Conservation (phyloP, 1,140 invertebrate genomes). For the Lanistes nyassanus region DNA sequence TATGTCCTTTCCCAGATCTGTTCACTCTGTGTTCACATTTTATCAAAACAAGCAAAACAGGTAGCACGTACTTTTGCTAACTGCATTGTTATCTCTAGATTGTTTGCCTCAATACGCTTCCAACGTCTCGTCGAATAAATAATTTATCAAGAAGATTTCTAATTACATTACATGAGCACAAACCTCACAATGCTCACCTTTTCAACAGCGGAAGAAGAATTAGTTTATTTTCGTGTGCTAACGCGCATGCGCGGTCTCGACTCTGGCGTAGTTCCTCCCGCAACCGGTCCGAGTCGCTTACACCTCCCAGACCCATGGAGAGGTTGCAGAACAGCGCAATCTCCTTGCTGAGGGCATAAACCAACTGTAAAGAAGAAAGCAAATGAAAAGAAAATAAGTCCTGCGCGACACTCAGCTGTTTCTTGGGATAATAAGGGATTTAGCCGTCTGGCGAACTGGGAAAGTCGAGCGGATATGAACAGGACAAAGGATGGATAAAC, state of each 20-base stretch:
- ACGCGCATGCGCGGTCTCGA: constrained; percentile 4
- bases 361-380: constrained; percentile 1
- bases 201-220: constrained; percentile 15
- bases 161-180: neutral
- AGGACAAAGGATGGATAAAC: neutral
- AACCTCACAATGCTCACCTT: constrained; percentile 1
- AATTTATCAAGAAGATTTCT: neutral
- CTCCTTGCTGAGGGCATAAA: constrained; percentile 20
- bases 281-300: constrained; percentile 14
- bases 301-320: constrained; percentile 17
- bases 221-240: constrained; percentile 16
- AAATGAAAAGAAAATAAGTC: neutral
- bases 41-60: too few species aligned
- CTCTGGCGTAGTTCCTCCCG: constrained; percentile 22
- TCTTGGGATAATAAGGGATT: too few species aligned
- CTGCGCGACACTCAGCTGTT: too few species aligned
- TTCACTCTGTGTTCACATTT: too few species aligned
- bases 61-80: too few species aligned
- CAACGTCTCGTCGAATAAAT: neutral
- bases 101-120: neutral
- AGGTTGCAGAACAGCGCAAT: constrained; percentile 19
- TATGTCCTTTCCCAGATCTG: too few species aligned
- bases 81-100: too few species aligned
- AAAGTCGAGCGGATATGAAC: neutral
- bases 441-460: neutral